Base-by-base conservation (phyloP, 2,797 vertebrate species). In the Borostomias antarcticus region DNA sequence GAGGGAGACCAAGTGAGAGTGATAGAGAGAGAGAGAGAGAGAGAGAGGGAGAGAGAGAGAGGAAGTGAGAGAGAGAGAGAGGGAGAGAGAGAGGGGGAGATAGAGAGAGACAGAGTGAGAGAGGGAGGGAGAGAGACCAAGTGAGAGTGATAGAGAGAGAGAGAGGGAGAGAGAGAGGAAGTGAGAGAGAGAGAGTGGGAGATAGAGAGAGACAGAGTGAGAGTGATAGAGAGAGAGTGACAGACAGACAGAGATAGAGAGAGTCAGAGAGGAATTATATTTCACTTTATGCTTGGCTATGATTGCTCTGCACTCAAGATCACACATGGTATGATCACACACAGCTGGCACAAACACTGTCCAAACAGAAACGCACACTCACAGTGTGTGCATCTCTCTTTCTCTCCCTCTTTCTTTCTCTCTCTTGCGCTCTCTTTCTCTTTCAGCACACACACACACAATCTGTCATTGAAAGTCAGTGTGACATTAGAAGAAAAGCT, bases 271-370 rank as follows among this genome's bases (percentile, higher is more conserved):
- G 1, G 21, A 4, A 3, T 23, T 3, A 52, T 19, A 23, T 19
- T 25, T 52, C 50, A 52, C 25, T 52, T 19, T 10, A 52, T 21
- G 23, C 4, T 23, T 52, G 50, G 50, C 21, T 4, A 43, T 43
- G 40, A 15, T 7, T 43, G 15, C 40, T 17, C 13, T 43, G 40
- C 15, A 43, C 5, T 13, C 40, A 15, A 15, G 13, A 43, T 13
- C 40, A 43, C 40, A 13, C 40, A 4, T 43, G 40, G 40, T 82
- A 76, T 70, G 66, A 82, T 68, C 21, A 45, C 78, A 51, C 68
- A 17, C 45, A 63, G 19, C 58, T 32, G 60, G 62, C 64, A 43
- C 35, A 37, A 10, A 2, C 63, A 53, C 66, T 66, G 60, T 69
- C 47, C 69, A 37, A 66, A 78, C 53, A 45, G 13, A 13, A 45